Percentiles rank a stretch among this genome's conserved stretches.
Conservation (phyloP, 2,888 invertebrate species). For the Aphrophora alni region DNA sequence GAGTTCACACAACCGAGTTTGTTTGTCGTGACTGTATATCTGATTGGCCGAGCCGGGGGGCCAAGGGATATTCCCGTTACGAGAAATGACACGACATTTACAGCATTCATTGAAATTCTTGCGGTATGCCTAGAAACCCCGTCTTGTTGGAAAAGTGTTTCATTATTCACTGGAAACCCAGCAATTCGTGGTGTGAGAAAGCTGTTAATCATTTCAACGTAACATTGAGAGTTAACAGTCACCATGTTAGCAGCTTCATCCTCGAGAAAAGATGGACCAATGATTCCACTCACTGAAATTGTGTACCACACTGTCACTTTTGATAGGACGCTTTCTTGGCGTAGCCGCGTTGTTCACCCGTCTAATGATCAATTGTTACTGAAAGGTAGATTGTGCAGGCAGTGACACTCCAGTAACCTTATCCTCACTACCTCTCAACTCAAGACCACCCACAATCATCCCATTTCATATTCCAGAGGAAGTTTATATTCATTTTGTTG, state of each 20-base stretch:
- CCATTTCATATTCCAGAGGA: no score
- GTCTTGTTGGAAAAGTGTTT: conserved; percentile 43
- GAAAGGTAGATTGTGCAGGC: background rate
- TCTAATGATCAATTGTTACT: background rate
- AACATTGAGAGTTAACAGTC: no score
- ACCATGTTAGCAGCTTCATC: background rate
- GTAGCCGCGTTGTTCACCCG: background rate
- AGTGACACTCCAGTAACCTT: background rate
- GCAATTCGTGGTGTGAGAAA: conserved; percentile 4
- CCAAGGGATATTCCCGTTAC: conserved; percentile 42
- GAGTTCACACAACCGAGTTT: no score
- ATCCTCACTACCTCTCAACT: background rate
- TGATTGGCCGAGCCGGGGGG: conserved; percentile 45
- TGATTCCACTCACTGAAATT: background rate
- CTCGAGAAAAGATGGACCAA: background rate
- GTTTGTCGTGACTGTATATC: no score
- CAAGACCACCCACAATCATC: no score
- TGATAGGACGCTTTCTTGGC: background rate
- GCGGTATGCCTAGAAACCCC: conserved; percentile 42
- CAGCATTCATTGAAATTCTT: conserved; percentile 39
- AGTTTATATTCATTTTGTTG: no score
- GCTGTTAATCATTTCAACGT: conserved; percentile 2
- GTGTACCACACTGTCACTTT: background rate
- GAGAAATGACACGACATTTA: conserved; percentile 43
- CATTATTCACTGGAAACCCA: conserved; percentile 6